Evolutionary conservation across 2,797 vertebrate genomes (phyloP).

Genomic region (Carapus acus): DNA sequence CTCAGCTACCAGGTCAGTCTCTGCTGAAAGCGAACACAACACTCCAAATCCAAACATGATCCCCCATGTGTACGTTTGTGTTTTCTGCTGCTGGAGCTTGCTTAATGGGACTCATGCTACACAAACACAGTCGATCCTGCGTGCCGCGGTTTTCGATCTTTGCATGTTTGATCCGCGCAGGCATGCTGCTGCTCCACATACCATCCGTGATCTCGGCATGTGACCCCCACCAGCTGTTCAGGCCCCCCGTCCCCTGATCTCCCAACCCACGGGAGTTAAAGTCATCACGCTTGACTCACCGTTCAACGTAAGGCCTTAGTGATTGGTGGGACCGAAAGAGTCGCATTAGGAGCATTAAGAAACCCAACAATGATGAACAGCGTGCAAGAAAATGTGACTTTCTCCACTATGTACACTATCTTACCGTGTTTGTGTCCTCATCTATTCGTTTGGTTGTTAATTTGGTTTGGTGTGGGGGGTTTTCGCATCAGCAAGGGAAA

Average conservation of each 20-base stretch:
- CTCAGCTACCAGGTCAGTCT: slow-evolving; percentile 21
- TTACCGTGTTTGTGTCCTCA: too few relatives aligned
- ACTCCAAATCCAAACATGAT: too few relatives aligned
- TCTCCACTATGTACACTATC: too few relatives aligned
- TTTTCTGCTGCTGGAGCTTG: slow-evolving; percentile 20
- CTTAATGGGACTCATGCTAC: slow-evolving; percentile 42
- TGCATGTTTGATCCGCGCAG: slow-evolving; percentile 41
- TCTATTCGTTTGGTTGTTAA: too few relatives aligned
- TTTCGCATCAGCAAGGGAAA: too few relatives aligned
- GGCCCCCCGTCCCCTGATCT: slow-evolving; percentile 25
- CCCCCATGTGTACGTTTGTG: neutral
- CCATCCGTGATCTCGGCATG: slow-evolving; percentile 44
- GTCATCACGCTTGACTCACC: slow-evolving; percentile 31
- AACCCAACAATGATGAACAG: neutral
- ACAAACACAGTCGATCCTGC: slow-evolving; percentile 28
- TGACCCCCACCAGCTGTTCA: slow-evolving; percentile 45
- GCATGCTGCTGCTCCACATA: slow-evolving; percentile 18
- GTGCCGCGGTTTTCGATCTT: slow-evolving; percentile 28
- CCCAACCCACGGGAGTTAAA: slow-evolving; percentile 15
- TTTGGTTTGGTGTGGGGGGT: too few relatives aligned
- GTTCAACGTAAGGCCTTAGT: slow-evolving; percentile 6
- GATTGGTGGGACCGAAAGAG: slow-evolving; percentile 16
- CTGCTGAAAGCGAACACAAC: too few relatives aligned
- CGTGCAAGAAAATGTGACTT: neutral
- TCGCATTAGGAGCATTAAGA: slow-evolving; percentile 12